phyloP scores from a whole-genome alignment of 2,888 invertebrate genomes.

The Epistrophe grossulariae region DNA sequence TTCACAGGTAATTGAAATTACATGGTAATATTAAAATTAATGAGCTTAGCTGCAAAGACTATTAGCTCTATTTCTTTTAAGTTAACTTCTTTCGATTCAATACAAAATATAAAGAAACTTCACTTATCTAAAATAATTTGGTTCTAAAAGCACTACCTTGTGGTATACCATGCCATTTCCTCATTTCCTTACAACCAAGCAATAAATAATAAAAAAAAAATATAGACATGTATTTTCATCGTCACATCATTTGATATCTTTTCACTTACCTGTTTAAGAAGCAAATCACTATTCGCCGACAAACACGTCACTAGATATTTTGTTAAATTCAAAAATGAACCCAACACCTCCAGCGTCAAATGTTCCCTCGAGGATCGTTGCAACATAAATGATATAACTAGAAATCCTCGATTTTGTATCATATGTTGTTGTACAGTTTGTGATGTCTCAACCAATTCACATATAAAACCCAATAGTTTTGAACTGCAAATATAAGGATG shows the following conservation, averaged over 20 bases:
- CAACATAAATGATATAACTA: slow-evolving; percentile 98
- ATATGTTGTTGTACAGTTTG: slow-evolving; percentile 99
- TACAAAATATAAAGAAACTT: neutral
- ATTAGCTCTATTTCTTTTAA: too few species aligned
- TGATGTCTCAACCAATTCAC: slow-evolving; percentile 98
- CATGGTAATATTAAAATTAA: too few species aligned
- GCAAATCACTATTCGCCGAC: slow-evolving; percentile 95
- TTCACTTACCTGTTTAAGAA: slow-evolving; percentile 93
- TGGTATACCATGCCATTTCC: neutral
- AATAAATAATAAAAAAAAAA: neutral
- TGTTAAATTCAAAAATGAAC: slow-evolving; percentile 95
- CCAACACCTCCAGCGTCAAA: slow-evolving; percentile 96
- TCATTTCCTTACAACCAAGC: slow-evolving; percentile 47
- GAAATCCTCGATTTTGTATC: slow-evolving; percentile 98
- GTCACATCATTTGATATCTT: neutral
- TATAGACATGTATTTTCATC: neutral
- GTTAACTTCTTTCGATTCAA: too few species aligned
- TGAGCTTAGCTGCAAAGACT: too few species aligned
- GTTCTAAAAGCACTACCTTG: neutral
- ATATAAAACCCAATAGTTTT: slow-evolving; percentile 97
- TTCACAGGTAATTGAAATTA: too few species aligned
- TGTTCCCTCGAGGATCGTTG: slow-evolving; percentile 97
- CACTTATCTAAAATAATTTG: neutral
- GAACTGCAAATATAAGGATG: slow-evolving; percentile 87
- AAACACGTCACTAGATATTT: slow-evolving; percentile 97